Evolutionary conservation across 92 coral and sea anemone genomes (phyloP).

Genomic region (Palythoa grandis): DNA sequence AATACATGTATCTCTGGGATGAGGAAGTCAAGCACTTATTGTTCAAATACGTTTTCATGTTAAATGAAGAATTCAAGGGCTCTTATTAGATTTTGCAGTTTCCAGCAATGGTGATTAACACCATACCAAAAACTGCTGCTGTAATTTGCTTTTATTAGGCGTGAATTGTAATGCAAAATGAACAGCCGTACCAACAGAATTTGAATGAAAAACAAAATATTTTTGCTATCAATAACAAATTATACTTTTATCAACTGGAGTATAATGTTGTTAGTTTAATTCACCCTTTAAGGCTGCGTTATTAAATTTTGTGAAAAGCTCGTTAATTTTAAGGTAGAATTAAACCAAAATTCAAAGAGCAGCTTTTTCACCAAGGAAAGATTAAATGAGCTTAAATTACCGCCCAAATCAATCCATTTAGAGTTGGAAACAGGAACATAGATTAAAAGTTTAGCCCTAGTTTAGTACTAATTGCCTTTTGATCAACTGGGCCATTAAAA

Average conservation of each 20-base stretch:
- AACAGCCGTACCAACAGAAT: not conserved
- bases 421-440: too few species aligned
- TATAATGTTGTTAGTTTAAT: not conserved
- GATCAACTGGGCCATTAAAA: too few species aligned
- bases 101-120: not conserved
- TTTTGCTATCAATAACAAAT: constrained; percentile 25
- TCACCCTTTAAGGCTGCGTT: not conserved
- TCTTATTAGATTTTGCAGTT: not conserved
- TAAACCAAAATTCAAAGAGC: not conserved
- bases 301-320: not conserved
- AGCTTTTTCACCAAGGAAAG: too few species aligned
- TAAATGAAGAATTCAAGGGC: not conserved
- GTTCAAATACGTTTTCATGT: not conserved
- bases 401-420: too few species aligned
- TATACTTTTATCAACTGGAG: not conserved
- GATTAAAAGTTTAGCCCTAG: too few species aligned
- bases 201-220: not conserved
- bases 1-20: not conserved
- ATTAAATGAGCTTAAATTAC: too few species aligned
- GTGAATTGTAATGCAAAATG: not conserved
- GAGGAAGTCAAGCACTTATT: not conserved
- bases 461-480: too few species aligned
- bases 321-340: not conserved
- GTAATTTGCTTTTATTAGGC: not conserved
- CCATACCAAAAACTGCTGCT: constrained; percentile 1